phyloP scores from a whole-genome alignment of 2,888 invertebrate genomes.

The Polydrusus pterygomalis region DNA sequence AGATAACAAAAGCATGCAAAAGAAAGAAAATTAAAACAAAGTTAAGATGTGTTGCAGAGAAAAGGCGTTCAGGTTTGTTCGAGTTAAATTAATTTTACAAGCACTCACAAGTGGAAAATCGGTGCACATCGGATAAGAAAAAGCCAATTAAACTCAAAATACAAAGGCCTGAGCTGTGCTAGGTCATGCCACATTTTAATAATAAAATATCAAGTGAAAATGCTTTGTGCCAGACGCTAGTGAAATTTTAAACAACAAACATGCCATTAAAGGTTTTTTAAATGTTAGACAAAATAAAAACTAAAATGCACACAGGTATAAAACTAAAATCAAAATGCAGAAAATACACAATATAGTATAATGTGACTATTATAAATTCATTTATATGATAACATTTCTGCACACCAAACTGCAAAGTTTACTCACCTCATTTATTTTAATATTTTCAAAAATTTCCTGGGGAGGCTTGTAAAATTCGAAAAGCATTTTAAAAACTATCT shows the following conservation, averaged over 20 bases:
- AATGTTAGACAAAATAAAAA: not conserved
- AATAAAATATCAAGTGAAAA: constrained; percentile 28
- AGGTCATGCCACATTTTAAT: constrained; percentile 58
- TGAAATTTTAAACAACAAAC: not conserved
- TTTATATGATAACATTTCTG: not conserved
- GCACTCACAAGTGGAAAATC: constrained; percentile 31
- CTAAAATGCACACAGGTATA: not conserved
- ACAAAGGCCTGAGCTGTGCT: constrained; percentile 65
- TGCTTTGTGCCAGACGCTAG: constrained; percentile 1
- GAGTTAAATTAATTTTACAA: constrained; percentile 25
- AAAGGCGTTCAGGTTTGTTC: constrained; percentile 31
- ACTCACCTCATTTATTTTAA: constrained; percentile 63
- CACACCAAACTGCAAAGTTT: constrained; percentile 35
- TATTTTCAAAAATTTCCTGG: constrained; percentile 57
- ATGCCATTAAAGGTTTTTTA: not conserved
- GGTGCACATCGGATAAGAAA: constrained; percentile 59
- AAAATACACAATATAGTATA: not conserved
- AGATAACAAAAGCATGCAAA: constrained; percentile 69
- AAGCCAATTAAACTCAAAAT: constrained; percentile 67
- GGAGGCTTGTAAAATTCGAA: constrained; percentile 64
- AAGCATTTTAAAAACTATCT: constrained; percentile 47
- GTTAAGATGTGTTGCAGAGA: constrained; percentile 42
- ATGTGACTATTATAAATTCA: not conserved
- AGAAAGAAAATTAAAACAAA: constrained; percentile 67
- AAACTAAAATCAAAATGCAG: too few species aligned